A percentile compares a stretch with the other conserved stretches of the same genome.
phyloP scores from a whole-genome alignment of 1,140 invertebrate species.

The Drosophila truncata region DNA sequence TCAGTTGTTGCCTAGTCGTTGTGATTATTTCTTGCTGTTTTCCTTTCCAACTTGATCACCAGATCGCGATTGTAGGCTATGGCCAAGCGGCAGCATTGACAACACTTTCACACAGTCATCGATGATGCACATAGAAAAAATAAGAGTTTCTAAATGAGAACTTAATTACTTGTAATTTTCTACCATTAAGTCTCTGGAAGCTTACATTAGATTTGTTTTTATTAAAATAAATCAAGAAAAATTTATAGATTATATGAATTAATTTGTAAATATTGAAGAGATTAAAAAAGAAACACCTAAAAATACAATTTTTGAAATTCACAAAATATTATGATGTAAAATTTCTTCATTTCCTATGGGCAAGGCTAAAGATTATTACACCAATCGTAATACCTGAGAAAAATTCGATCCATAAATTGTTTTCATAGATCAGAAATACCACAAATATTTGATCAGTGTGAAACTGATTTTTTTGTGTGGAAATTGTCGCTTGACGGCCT shows the following conservation, averaged over 20 bases:
- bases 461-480: constrained; percentile 16
- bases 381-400: too few relatives aligned
- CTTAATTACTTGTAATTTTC: neutral
- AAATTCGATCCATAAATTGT: too few relatives aligned
- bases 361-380: neutral
- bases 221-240: too few relatives aligned
- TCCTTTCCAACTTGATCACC: constrained; percentile 39
- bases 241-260: too few relatives aligned
- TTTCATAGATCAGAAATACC: too few relatives aligned
- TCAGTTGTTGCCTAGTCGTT: constrained; percentile 45
- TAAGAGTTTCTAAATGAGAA: neutral
- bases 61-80: constrained; percentile 50
- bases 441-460: constrained; percentile 1
- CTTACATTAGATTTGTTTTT: neutral
- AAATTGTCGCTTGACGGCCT: constrained; percentile 34
- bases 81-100: constrained; percentile 46
- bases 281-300: neutral
- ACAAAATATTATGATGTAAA: neutral
- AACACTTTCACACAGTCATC: constrained; percentile 61
- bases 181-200: neutral
- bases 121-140: constrained; percentile 19
- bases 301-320: neutral
- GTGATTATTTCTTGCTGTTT: constrained; percentile 44
- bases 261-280: too few relatives aligned
- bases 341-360: neutral